These are phyloP conservation scores for Cepaea nemoralis DNA, from an alignment of 1,140 invertebrate genomes.

Conservation along the genomic window DNA sequence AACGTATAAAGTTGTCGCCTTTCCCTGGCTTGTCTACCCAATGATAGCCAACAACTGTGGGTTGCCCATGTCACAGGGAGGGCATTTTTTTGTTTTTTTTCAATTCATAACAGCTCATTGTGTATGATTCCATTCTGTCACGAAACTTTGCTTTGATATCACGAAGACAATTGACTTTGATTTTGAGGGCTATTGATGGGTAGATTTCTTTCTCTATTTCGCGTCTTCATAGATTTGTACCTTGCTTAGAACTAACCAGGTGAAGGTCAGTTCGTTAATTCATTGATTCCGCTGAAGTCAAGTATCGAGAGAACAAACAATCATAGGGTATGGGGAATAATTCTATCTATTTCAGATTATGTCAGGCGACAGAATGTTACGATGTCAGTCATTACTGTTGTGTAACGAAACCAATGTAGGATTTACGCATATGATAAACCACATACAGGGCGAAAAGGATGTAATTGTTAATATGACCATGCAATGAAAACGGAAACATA, in stretches of 20 bases:
- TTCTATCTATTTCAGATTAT: no score
- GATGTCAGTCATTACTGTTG: no score
- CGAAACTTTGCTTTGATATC: not conserved
- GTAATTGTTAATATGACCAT: no score
- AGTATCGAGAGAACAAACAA: not conserved
- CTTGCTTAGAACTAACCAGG: not conserved
- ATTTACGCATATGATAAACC: no score
- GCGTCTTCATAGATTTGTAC: not conserved
- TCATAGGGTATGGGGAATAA: not conserved
- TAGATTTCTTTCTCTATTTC: not conserved
- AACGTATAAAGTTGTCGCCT: not conserved
- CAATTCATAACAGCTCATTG: not conserved
- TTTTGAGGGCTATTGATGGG: not conserved
- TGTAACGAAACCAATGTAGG: no score
- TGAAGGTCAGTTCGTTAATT: not conserved
- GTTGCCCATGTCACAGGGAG: not conserved
- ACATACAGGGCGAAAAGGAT: no score
- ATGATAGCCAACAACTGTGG: not conserved
- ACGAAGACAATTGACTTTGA: not conserved
- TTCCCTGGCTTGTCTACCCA: not conserved
- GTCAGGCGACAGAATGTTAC: no score
- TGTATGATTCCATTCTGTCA: not conserved
- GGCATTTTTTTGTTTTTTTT: not conserved
- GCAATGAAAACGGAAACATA: no score
- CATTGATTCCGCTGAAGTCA: constrained; percentile 8